These are phyloP conservation scores for Rhimphoctona megacephalus DNA, from an alignment of 2,888 invertebrate genomes.

Conservation along the genomic window DNA sequence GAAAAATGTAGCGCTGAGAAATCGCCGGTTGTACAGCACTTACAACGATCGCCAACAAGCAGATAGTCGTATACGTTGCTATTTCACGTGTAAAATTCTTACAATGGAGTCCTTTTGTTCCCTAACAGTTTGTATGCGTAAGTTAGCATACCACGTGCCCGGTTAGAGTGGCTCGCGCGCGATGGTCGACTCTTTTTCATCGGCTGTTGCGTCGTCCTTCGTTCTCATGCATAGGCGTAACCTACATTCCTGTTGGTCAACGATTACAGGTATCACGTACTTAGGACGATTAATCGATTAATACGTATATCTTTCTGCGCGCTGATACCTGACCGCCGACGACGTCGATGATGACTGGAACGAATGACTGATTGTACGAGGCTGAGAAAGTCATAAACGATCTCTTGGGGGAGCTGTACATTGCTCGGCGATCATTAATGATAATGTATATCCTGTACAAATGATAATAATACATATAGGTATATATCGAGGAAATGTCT, in stretches of 20 bases:
- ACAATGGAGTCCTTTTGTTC: constrained; percentile 12
- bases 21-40: neutral
- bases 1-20: constrained; percentile 64
- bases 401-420: constrained; percentile 12
- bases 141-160: constrained; percentile 18
- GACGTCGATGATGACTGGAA: constrained; percentile 36
- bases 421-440: constrained; percentile 48
- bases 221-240: constrained; percentile 66
- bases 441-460: constrained; percentile 55
- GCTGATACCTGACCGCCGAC: constrained; percentile 33
- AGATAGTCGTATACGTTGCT: neutral
- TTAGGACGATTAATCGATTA: constrained; percentile 64
- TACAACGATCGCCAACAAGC: constrained; percentile 1
- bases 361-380: constrained; percentile 56
- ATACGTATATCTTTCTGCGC: constrained; percentile 22
- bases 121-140: neutral
- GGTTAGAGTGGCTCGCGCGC: constrained; percentile 21
- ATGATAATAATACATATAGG: constrained; percentile 49
- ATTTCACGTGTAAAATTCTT: neutral
- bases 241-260: constrained; percentile 68
- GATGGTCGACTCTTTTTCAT: constrained; percentile 65
- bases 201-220: constrained; percentile 64
- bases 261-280: constrained; percentile 45
- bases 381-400: constrained; percentile 52
- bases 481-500: constrained; percentile 5